phyloP scores from a whole-genome alignment of 2,797 vertebrate genomes.

The Hypotaenidia philippensis region DNA sequence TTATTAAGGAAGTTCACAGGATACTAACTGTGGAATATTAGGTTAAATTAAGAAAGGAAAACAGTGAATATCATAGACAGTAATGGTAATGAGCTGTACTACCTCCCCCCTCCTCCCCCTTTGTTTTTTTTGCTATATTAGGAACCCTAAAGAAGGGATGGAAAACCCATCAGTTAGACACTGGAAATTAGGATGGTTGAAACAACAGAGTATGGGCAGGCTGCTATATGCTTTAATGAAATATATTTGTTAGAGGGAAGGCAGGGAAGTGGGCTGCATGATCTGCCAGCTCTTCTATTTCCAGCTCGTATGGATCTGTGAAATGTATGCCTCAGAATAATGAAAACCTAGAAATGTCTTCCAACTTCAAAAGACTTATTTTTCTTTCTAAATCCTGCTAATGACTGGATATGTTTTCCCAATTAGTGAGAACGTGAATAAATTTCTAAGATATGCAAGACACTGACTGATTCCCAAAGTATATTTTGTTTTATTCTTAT shows the following conservation, averaged over 20 bases:
- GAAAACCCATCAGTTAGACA: not conserved
- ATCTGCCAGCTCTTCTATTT: not conserved
- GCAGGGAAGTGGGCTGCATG: not conserved
- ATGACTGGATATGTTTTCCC: not conserved
- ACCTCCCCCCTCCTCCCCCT: no score
- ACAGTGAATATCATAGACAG: not conserved
- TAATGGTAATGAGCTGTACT: not conserved
- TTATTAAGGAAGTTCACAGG: not conserved
- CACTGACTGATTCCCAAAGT: not conserved
- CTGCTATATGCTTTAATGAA: not conserved
- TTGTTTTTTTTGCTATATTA: not conserved
- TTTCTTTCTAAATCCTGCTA: conserved; percentile 16
- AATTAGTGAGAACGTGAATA: not conserved
- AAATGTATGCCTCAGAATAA: not conserved
- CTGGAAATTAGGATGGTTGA: not conserved
- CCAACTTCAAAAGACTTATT: not conserved
- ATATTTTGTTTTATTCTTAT: not conserved
- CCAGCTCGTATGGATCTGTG: not conserved
- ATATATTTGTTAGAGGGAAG: not conserved
- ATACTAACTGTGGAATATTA: not conserved
- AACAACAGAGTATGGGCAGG: not conserved
- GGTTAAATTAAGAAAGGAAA: not conserved
- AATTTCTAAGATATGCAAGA: not conserved
- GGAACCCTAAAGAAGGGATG: not conserved
- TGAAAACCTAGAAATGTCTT: not conserved